Percentiles rank a stretch among this genome's conserved stretches.
Conservation (phyloP, 1,140 invertebrate species). For the Bombus terrestris region DNA sequence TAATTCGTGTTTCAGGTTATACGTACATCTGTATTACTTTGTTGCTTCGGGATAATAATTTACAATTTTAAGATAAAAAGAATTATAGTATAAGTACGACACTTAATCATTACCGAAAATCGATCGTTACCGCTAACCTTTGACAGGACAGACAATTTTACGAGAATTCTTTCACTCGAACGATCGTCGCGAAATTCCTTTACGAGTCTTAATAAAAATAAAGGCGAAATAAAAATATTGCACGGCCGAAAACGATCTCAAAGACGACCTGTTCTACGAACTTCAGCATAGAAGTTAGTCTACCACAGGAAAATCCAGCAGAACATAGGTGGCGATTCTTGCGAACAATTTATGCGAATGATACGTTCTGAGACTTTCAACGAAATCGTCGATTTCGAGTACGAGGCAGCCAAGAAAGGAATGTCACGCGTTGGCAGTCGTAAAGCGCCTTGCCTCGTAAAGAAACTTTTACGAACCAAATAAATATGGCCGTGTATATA, state of each 20-base stretch:
- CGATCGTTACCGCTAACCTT: background rate
- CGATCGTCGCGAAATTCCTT: background rate
- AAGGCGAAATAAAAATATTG: slow-evolving; percentile 6
- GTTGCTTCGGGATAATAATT: background rate
- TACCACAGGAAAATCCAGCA: background rate
- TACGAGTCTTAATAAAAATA: slow-evolving; percentile 21
- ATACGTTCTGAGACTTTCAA: background rate
- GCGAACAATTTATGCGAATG: slow-evolving; percentile 10
- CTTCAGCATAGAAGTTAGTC: too few relatives aligned
- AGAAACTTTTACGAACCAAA: slow-evolving; percentile 65
- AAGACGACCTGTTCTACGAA: background rate
- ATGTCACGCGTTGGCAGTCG: background rate
- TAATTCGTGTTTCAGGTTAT: background rate
- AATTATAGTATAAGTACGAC: background rate
- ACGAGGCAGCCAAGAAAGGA: background rate
- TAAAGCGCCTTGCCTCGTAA: slow-evolving; percentile 51
- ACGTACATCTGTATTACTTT: background rate
- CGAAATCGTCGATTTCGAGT: slow-evolving; percentile 8
- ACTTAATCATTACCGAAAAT: background rate
- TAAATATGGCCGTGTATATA: slow-evolving; percentile 67
- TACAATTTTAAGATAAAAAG: background rate
- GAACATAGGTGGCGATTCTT: background rate
- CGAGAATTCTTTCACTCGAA: background rate
- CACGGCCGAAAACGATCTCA: background rate
- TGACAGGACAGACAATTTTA: slow-evolving; percentile 1